Conservation (phyloP, 2,888 invertebrate species). For the Pyrgus malvae region DNA sequence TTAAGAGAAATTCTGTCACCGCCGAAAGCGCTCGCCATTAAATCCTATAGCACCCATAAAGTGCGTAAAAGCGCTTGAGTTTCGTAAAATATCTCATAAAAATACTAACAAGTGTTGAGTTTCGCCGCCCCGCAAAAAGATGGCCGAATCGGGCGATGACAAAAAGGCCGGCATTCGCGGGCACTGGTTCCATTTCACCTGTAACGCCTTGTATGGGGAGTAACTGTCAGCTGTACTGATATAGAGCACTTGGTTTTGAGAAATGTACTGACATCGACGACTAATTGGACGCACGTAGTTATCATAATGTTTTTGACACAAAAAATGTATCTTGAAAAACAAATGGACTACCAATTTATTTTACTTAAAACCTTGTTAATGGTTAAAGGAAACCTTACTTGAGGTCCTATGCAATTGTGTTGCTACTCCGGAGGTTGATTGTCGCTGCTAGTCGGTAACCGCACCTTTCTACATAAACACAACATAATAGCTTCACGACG, state of each 20-base stretch:
- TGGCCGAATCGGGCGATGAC: constrained; percentile 19
- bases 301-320: too few species aligned
- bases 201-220: constrained; percentile 10
- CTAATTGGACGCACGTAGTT: background rate
- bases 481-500: too few species aligned
- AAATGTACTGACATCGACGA: constrained; percentile 13
- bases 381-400: too few species aligned
- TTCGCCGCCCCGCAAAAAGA: constrained; percentile 32
- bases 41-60: constrained; percentile 29
- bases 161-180: constrained; percentile 31
- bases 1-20: constrained; percentile 1
- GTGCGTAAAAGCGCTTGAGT: constrained; percentile 30
- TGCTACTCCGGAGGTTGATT: too few species aligned
- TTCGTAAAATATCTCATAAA: constrained; percentile 31
- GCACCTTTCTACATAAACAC: too few species aligned
- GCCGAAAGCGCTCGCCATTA: constrained; percentile 19
- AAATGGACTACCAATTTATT: too few species aligned
- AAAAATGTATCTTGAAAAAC: too few species aligned
- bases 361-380: too few species aligned
- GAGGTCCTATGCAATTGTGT: too few species aligned
- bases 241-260: constrained; percentile 12
- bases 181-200: constrained; percentile 26
- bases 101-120: constrained; percentile 25
- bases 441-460: too few species aligned
- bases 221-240: constrained; percentile 1